phyloP scores from a whole-genome alignment of 2,113 vertebrate species.

The Ceyx margarethae region DNA sequence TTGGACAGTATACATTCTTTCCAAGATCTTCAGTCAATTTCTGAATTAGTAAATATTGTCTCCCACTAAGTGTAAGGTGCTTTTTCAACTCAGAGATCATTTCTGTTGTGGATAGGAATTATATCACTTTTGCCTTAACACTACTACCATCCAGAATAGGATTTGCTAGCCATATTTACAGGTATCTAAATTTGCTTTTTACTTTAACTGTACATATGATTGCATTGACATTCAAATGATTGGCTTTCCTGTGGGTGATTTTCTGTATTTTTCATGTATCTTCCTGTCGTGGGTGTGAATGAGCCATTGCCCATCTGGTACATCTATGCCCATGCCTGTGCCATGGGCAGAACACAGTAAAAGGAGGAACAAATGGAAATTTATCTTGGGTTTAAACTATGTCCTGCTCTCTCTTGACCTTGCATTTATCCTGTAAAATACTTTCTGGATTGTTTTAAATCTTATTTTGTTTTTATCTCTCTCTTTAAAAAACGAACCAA shows the following conservation, averaged over 20 bases:
- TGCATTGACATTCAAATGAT: not conserved
- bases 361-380: not conserved
- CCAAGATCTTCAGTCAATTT: not conserved
- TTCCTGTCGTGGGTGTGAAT: constrained; percentile 7
- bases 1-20: not conserved
- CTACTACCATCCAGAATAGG: not conserved
- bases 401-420: not conserved
- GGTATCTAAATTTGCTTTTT: not conserved
- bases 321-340: not conserved
- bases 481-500: not conserved
- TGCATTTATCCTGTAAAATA: not conserved
- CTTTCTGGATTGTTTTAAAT: not conserved
- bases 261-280: not conserved
- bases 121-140: not conserved
- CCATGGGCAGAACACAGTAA: not conserved
- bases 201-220: not conserved
- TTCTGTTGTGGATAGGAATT: not conserved
- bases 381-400: not conserved
- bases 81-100: not conserved
- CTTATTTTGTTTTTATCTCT: not conserved
- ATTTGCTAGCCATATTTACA: constrained; percentile 4
- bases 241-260: not conserved
- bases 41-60: not conserved
- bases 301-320: not conserved
- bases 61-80: not conserved